Evolutionary conservation across 2,113 vertebrate species (phyloP).

Genomic region (Oxyruncus cristatus): DNA sequence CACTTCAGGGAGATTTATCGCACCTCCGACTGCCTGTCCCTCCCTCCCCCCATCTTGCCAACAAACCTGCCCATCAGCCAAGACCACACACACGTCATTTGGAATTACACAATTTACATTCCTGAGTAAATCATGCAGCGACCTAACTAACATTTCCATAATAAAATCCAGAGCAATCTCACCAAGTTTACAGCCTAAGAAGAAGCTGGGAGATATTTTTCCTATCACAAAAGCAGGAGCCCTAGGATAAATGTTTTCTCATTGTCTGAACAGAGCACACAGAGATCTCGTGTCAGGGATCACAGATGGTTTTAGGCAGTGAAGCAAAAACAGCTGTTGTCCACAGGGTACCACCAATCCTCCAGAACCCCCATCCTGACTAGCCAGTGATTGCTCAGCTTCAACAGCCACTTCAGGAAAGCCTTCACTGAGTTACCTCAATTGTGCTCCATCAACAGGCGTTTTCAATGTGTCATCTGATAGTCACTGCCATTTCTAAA

Average conservation of each 20-base stretch:
- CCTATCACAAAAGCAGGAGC: background rate
- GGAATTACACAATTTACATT: background rate
- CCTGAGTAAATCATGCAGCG: fast-evolving
- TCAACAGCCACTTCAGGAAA: background rate
- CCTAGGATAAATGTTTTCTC: background rate
- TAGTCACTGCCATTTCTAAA: background rate
- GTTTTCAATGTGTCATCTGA: background rate
- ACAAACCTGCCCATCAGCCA: background rate
- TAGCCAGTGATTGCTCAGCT: fast-evolving
- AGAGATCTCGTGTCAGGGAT: fast-evolving
- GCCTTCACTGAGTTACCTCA: background rate
- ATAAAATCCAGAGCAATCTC: background rate
- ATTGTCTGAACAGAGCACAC: fast-evolving
- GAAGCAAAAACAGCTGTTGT: fast-evolving
- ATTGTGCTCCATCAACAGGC: fast-evolving
- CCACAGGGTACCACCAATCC: background rate
- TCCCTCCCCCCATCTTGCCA: background rate
- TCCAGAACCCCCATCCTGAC: background rate
- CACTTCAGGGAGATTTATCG: too few relatives aligned
- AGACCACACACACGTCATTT: background rate
- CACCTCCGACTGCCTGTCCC: background rate
- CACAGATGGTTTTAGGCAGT: background rate
- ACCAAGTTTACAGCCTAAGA: background rate
- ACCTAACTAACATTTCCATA: background rate
- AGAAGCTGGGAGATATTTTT: background rate